phyloP scores from a whole-genome alignment of 1,140 invertebrate species.

The Zaprionus lachaisei region DNA sequence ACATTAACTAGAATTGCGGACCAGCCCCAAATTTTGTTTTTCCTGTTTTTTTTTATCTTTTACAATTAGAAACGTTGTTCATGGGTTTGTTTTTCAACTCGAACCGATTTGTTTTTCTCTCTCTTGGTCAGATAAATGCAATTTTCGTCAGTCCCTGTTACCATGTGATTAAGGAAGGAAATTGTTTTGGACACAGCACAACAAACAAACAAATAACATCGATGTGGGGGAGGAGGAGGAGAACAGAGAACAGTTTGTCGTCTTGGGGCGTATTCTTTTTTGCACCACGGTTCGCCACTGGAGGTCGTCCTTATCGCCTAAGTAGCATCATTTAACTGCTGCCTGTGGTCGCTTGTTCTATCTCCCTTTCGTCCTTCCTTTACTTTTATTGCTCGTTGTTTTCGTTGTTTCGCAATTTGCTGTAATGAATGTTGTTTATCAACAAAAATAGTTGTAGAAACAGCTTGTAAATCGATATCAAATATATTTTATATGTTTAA shows the following conservation, averaged over 20 bases:
- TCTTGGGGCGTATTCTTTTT: conserved; percentile 29
- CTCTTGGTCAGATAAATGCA: conserved; percentile 72
- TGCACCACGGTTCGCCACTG: conserved; percentile 22
- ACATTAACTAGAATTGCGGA: conserved; percentile 66
- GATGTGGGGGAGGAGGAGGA: conserved; percentile 16
- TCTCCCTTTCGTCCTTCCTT: conserved; percentile 10
- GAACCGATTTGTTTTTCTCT: conserved; percentile 60
- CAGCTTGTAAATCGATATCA: conserved; percentile 18
- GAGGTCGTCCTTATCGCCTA: conserved; percentile 64
- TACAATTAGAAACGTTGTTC: conserved; percentile 75
- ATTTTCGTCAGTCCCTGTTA: conserved; percentile 65
- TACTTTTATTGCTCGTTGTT: conserved; percentile 40
- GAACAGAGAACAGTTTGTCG: conserved; percentile 16
- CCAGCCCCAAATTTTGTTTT: conserved; percentile 54
- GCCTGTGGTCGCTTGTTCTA: conserved; percentile 47
- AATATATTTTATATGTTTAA: background rate
- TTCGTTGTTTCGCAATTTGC: conserved; percentile 57
- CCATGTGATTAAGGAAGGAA: conserved; percentile 84
- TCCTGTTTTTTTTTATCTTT: conserved; percentile 70
- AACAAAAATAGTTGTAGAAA: conserved; percentile 22
- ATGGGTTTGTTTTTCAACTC: conserved; percentile 48
- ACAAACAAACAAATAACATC: conserved; percentile 62
- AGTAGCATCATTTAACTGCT: conserved; percentile 80
- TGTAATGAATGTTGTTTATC: conserved; percentile 60
- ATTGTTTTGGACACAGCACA: conserved; percentile 82